phyloP scores from a whole-genome alignment of 2,888 invertebrate species.

The Hofmannophila pseudospretella region DNA sequence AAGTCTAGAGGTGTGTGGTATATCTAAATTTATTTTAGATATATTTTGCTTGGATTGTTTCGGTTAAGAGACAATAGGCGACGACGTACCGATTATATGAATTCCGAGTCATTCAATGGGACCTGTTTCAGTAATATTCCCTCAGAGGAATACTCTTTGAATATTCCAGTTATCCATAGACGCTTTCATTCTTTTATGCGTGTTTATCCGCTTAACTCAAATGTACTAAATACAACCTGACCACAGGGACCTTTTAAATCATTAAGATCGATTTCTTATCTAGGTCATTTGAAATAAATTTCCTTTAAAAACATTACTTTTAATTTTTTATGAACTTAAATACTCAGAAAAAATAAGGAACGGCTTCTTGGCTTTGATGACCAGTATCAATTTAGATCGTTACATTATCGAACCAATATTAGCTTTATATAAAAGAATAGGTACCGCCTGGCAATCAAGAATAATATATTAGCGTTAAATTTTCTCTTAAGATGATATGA shows the following conservation, averaged over 20 bases:
- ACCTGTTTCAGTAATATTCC: slow-evolving; percentile 28
- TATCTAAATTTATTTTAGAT: slow-evolving; percentile 44
- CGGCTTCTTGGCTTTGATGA: slow-evolving; percentile 1
- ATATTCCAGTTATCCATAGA: no score
- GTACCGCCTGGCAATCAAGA: slow-evolving; percentile 15
- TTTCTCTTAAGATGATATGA: no score
- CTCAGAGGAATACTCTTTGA: no score
- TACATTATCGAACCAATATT: slow-evolving; percentile 6
- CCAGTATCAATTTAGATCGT: slow-evolving; percentile 5
- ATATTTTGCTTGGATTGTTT: slow-evolving; percentile 45
- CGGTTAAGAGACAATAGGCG: slow-evolving; percentile 27
- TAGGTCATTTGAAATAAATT: no score
- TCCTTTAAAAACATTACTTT: no score
- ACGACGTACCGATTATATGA: slow-evolving; percentile 42
- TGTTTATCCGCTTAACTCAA: slow-evolving; percentile 28
- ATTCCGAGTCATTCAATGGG: slow-evolving; percentile 53
- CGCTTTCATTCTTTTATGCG: no score
- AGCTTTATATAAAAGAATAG: slow-evolving; percentile 9
- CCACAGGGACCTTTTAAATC: background rate
- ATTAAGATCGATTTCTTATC: background rate
- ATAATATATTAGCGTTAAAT: no score
- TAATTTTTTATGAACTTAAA: background rate
- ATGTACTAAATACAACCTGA: background rate
- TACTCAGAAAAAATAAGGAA: background rate
- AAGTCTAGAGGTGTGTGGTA: slow-evolving; percentile 45